Evolutionary conservation across 2,113 vertebrate species (phyloP).

Genomic region (Lasiurus borealis): DNA sequence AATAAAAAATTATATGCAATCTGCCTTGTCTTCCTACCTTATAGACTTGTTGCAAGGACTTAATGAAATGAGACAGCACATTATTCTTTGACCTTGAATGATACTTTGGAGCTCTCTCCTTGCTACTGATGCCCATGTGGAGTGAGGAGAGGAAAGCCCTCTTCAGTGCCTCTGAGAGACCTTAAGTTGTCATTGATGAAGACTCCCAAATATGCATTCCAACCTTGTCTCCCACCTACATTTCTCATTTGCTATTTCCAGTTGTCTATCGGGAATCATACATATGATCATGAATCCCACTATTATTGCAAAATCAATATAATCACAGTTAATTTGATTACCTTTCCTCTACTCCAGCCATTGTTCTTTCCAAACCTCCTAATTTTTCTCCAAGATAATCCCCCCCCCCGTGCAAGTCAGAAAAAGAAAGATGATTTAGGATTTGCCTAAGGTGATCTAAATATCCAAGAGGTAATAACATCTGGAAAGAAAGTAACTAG

Average conservation of each 20-base stretch:
- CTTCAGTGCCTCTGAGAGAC: background rate
- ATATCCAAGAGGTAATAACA: background rate
- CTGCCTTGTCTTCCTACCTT: background rate
- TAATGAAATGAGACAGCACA: background rate
- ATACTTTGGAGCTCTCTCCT: background rate
- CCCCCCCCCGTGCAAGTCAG: background rate
- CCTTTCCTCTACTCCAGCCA: background rate
- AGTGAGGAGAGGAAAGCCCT: background rate
- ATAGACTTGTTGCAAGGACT: background rate
- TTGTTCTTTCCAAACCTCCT: background rate
- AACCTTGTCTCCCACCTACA: constrained; percentile 16
- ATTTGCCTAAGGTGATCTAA: background rate
- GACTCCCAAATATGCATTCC: background rate
- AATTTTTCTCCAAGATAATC: background rate
- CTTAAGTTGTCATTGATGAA: constrained; percentile 6
- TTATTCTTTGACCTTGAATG: background rate
- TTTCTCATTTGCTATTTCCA: constrained; percentile 46
- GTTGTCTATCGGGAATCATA: constrained; percentile 8
- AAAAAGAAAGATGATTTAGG: constrained; percentile 2
- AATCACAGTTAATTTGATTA: background rate
- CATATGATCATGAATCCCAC: background rate
- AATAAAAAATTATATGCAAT: constrained; percentile 10
- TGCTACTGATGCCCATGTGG: background rate
- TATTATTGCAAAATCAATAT: background rate
- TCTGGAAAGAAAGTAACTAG: constrained; percentile 8